These are phyloP conservation scores for Synergus japonicus DNA, from an alignment of 2,888 invertebrate genomes.

Conservation along the genomic window DNA sequence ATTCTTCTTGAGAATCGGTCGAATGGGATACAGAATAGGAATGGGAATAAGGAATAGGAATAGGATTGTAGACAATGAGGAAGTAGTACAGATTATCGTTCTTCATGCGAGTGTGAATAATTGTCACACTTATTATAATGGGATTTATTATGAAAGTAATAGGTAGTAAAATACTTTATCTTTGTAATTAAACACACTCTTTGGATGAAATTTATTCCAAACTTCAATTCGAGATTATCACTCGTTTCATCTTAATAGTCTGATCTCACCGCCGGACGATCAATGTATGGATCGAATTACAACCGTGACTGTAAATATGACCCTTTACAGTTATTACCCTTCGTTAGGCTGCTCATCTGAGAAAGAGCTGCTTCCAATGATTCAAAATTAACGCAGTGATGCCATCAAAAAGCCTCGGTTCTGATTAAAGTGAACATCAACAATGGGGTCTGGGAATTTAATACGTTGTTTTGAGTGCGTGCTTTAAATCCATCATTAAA, in stretches of 20 bases:
- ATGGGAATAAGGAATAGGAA: too few species aligned
- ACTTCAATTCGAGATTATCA: slow-evolving; percentile 36
- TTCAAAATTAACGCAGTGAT: slow-evolving; percentile 26
- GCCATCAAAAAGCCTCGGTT: slow-evolving; percentile 1
- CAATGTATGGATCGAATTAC: slow-evolving; percentile 27
- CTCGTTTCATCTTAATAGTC: slow-evolving; percentile 36
- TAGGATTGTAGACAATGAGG: too few species aligned
- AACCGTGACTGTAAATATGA: slow-evolving; percentile 28
- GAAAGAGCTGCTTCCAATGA: slow-evolving; percentile 28
- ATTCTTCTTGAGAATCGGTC: not conserved
- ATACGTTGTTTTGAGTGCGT: not conserved
- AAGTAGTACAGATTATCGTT: too few species aligned
- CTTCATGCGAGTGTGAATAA: not conserved
- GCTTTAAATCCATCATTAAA: not conserved
- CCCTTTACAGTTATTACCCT: slow-evolving; percentile 29
- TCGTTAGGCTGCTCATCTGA: not conserved
- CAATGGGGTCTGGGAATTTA: not conserved
- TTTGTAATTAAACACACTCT: slow-evolving; percentile 15
- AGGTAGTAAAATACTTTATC: not conserved
- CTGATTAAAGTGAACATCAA: slow-evolving; percentile 13
- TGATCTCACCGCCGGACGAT: slow-evolving; percentile 31
- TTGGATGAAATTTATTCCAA: slow-evolving; percentile 18
- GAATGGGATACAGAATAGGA: too few species aligned
- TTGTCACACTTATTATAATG: not conserved
- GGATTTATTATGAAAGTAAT: not conserved